Conservation (phyloP, 1,140 invertebrate species). For the Leptinotarsa texana region DNA sequence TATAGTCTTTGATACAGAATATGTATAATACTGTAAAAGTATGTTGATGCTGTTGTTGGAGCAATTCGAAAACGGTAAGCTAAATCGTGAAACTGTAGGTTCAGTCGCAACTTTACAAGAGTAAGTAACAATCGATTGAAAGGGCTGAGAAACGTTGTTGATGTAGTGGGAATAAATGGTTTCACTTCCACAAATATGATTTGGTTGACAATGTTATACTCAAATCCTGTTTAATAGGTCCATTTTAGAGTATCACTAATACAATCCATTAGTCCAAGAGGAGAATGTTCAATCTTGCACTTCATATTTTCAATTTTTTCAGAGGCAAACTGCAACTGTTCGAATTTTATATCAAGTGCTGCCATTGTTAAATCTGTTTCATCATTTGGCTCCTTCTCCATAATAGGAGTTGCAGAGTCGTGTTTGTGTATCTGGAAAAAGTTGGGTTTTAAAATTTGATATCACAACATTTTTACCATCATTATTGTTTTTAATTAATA, state of each 20-base stretch:
- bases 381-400: too few relatives aligned
- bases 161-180: slow-evolving; percentile 4
- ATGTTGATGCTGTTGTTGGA: slow-evolving; percentile 8
- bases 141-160: slow-evolving; percentile 7
- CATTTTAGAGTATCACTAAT: slow-evolving; percentile 9
- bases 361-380: slow-evolving; percentile 24
- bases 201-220: slow-evolving; percentile 17
- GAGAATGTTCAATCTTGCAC: slow-evolving; percentile 19
- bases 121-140: slow-evolving; percentile 25
- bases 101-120: slow-evolving; percentile 26
- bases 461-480: too few relatives aligned
- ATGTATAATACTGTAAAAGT: slow-evolving; percentile 19
- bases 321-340: slow-evolving; percentile 14
- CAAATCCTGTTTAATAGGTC: slow-evolving; percentile 26
- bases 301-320: slow-evolving; percentile 24
- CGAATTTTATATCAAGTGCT: slow-evolving; percentile 5
- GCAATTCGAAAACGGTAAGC: slow-evolving; percentile 25
- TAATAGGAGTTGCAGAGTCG: too few relatives aligned
- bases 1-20: slow-evolving; percentile 1
- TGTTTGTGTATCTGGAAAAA: too few relatives aligned
- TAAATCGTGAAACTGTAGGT: slow-evolving; percentile 28
- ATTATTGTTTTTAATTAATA: too few relatives aligned
- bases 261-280: slow-evolving; percentile 22
- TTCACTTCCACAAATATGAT: slow-evolving; percentile 17
- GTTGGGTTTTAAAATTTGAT: too few relatives aligned